Evolutionary conservation across 2,888 invertebrate species (phyloP).

Genomic region (Nephrocerus scutellatus): DNA sequence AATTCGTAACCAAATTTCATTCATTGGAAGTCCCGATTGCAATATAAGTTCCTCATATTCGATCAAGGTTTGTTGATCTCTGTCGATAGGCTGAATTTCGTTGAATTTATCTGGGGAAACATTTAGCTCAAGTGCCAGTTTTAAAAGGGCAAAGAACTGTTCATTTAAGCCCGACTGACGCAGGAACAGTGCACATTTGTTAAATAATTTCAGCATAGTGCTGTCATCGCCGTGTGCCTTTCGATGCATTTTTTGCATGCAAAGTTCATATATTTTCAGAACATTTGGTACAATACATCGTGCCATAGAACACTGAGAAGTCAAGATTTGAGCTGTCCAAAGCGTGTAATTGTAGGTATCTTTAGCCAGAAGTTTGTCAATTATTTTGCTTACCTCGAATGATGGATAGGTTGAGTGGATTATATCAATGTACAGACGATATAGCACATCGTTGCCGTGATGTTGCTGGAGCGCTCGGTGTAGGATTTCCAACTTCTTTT

Average conservation of each 20-base stretch:
- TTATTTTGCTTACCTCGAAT: constrained; percentile 51
- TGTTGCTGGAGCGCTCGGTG: constrained; percentile 56
- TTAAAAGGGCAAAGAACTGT: constrained; percentile 64
- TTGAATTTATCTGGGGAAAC: constrained; percentile 49
- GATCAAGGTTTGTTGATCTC: constrained; percentile 42
- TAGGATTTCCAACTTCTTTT: constrained; percentile 57
- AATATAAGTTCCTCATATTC: constrained; percentile 59
- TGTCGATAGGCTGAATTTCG: constrained; percentile 31
- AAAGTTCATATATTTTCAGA: constrained; percentile 51
- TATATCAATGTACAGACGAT: constrained; percentile 44
- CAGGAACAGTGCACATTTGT: constrained; percentile 51
- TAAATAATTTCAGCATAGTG: constrained; percentile 49
- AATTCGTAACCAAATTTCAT: constrained; percentile 67
- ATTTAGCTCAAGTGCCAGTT: constrained; percentile 62
- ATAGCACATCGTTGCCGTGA: constrained; percentile 50
- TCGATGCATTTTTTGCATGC: constrained; percentile 45
- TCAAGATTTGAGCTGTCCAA: constrained; percentile 43
- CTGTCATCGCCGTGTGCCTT: constrained; percentile 30
- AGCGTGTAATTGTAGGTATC: constrained; percentile 39
- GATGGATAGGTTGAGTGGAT: constrained; percentile 52
- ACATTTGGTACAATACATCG: constrained; percentile 56
- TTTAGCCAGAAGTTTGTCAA: constrained; percentile 32
- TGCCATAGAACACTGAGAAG: constrained; percentile 53
- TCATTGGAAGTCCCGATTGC: constrained; percentile 60
- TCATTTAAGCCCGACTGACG: constrained; percentile 70